A percentile compares a stretch with the other conserved stretches of the same genome.
phyloP scores from a whole-genome alignment of 2,113 vertebrate genomes.

The Urocynchramus pylzowi region DNA sequence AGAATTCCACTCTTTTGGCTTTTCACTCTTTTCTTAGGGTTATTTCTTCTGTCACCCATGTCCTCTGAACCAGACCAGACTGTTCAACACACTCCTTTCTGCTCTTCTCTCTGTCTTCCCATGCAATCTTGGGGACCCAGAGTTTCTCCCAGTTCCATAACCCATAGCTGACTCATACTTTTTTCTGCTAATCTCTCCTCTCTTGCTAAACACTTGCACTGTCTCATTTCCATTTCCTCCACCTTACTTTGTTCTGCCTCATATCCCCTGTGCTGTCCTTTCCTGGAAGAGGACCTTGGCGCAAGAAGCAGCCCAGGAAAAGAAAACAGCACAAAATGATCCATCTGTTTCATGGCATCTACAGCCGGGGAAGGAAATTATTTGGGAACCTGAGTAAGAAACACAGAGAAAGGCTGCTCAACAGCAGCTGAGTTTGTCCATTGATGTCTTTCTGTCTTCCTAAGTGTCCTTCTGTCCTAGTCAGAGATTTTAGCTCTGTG shows the following conservation, averaged over 20 bases:
- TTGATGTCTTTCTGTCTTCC: neutral
- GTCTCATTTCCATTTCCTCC: neutral
- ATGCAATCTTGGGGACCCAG: neutral
- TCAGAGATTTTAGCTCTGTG: neutral
- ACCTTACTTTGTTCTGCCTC: neutral
- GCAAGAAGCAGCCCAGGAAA: neutral
- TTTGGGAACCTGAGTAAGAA: neutral
- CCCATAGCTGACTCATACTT: neutral
- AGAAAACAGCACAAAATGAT: neutral
- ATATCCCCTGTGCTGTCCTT: neutral
- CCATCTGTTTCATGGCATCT: neutral
- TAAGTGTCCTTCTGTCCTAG: neutral
- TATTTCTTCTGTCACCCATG: neutral
- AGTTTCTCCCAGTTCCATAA: neutral
- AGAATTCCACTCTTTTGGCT: neutral
- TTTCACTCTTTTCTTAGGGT: neutral
- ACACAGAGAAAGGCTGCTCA: neutral
- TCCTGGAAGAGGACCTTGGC: neutral
- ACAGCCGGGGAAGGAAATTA: neutral
- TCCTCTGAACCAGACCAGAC: neutral
- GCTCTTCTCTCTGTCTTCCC: neutral
- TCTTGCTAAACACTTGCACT: neutral
- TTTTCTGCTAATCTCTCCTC: neutral
- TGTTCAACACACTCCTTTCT: neutral
- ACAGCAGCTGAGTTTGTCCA: neutral